Conservation (phyloP, 2,113 vertebrate genomes). For the Mus musculus region DNA sequence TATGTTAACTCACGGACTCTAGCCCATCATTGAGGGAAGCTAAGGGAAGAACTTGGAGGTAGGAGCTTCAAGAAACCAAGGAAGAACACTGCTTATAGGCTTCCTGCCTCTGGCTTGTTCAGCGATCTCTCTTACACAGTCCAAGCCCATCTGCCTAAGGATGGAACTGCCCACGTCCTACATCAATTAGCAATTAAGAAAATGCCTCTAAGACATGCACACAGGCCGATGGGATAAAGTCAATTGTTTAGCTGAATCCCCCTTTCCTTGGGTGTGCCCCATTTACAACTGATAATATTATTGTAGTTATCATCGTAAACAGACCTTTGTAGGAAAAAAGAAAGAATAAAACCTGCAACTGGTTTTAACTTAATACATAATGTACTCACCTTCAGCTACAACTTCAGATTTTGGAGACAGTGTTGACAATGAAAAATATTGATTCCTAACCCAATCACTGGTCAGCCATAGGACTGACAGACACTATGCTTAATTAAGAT, state of each 20-base stretch:
- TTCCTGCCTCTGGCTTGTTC: background rate
- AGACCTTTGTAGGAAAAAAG: background rate
- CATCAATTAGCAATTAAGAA: background rate
- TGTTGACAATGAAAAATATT: background rate
- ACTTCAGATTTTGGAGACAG: background rate
- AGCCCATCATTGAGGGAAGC: background rate
- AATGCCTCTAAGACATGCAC: background rate
- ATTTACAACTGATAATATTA: background rate
- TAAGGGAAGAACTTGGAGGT: background rate
- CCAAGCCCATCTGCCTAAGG: background rate
- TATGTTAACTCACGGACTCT: background rate
- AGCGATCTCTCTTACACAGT: background rate
- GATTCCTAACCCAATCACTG: background rate
- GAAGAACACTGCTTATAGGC: background rate
- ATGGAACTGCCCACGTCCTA: background rate
- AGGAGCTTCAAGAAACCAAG: background rate
- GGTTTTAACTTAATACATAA: background rate
- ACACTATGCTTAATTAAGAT: constrained; percentile 19
- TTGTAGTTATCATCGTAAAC: constrained; percentile 21
- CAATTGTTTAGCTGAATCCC: background rate
- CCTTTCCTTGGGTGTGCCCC: background rate
- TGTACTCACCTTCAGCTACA: background rate
- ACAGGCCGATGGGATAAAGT: background rate
- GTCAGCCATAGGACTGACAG: background rate
- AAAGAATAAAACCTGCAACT: constrained; percentile 19